These are phyloP conservation scores for Spodoptera picta DNA, from an alignment of 2,888 invertebrate species.

Conservation along the genomic window DNA sequence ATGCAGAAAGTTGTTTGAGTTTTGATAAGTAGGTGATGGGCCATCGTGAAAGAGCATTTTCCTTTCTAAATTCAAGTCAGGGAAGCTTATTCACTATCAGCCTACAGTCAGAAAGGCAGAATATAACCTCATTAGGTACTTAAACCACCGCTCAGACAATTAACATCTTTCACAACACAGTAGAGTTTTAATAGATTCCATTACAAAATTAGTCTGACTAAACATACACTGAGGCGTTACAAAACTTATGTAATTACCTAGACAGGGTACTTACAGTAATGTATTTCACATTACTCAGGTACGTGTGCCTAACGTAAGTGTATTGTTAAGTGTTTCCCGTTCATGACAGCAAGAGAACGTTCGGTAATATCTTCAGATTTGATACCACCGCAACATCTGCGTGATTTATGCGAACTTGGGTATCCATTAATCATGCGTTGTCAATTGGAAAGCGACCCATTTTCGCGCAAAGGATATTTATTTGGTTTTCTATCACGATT, in stretches of 20 bases:
- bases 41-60: too few relatives aligned
- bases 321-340: conserved; percentile 38
- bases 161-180: neutral
- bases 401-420: conserved; percentile 77
- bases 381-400: conserved; percentile 70
- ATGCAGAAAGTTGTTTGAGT: neutral
- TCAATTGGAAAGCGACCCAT: conserved; percentile 81
- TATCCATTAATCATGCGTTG: conserved; percentile 79
- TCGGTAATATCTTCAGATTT: conserved; percentile 63
- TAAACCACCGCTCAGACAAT: too few relatives aligned
- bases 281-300: conserved; percentile 12
- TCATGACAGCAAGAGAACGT: conserved; percentile 53
- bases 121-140: too few relatives aligned
- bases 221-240: conserved; percentile 10
- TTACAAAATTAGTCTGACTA: neutral
- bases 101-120: too few relatives aligned
- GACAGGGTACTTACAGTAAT: neutral
- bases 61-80: too few relatives aligned
- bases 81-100: too few relatives aligned
- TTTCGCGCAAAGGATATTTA: conserved; percentile 71
- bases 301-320: neutral
- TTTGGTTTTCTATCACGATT: conserved; percentile 72
- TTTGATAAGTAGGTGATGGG: neutral
- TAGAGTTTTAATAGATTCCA: conserved; percentile 7
- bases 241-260: conserved; percentile 11